A percentile compares a stretch with the other conserved stretches of the same genome.
phyloP scores from a whole-genome alignment of 1,140 invertebrate genomes.

The Panulirus ornatus region DNA sequence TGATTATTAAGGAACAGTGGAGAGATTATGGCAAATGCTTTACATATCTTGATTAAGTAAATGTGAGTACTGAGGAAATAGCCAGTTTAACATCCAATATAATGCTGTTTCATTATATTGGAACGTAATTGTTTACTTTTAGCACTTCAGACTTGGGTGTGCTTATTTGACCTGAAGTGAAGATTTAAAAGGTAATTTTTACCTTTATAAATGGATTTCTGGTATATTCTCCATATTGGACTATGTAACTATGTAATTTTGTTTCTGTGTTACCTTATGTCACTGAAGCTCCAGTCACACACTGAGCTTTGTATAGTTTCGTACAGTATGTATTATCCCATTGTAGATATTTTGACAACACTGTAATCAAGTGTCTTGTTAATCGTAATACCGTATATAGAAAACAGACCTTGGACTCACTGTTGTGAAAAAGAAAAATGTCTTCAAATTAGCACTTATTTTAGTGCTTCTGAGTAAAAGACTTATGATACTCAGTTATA shows the following conservation, averaged over 20 bases:
- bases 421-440: not conserved
- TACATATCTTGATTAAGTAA: not conserved
- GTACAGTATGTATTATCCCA: conserved; percentile 38
- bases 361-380: conserved; percentile 10
- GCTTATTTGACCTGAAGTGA: no score
- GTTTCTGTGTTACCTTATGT: conserved; percentile 19
- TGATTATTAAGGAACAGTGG: no score
- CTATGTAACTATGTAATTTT: conserved; percentile 35
- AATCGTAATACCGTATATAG: not conserved
- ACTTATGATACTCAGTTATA: conserved; percentile 22
- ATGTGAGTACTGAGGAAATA: not conserved
- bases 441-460: no score
- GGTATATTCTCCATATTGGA: conserved; percentile 46
- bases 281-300: not conserved
- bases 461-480: not conserved
- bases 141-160: no score
- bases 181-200: conserved; percentile 22
- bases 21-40: not conserved
- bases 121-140: no score
- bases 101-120: not conserved
- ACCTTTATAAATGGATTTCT: conserved; percentile 29
- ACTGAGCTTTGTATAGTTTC: conserved; percentile 25
- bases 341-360: conserved; percentile 28
- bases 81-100: not conserved
- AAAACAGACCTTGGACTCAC: not conserved